Evolutionary conservation across 1,140 invertebrate species (phyloP).

Genomic region (Panagrolaimus sp.): DNA sequence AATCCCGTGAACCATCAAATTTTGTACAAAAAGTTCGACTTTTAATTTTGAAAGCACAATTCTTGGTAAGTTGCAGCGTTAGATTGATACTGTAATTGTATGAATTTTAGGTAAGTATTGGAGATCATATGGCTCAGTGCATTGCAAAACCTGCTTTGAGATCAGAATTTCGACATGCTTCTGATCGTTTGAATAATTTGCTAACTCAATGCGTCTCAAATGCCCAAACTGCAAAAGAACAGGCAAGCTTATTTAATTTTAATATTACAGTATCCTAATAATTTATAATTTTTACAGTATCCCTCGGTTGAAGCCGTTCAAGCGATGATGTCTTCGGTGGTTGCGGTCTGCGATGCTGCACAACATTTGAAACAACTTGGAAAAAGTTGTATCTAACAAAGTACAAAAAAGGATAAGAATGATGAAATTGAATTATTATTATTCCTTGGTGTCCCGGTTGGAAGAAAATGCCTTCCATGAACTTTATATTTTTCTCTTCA

Average conservation of each 20-base stretch:
- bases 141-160: conserved; percentile 1
- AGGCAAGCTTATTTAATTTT: background rate
- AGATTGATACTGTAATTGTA: no score
- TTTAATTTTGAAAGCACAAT: conserved; percentile 24
- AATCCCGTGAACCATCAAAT: conserved; percentile 25
- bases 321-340: conserved; percentile 32
- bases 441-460: no score
- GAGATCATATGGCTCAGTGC: conserved; percentile 16
- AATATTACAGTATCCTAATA: background rate
- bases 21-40: conserved; percentile 42
- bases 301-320: conserved; percentile 41
- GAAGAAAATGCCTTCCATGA: no score
- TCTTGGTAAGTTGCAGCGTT: no score
- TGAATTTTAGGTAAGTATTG: no score
- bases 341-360: conserved; percentile 31
- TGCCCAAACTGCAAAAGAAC: conserved; percentile 8
- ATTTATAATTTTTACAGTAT: conserved; percentile 16
- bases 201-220: conserved; percentile 25
- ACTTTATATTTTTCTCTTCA: no score
- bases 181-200: conserved; percentile 29
- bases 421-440: no score
- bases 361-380: conserved; percentile 33
- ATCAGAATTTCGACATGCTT: conserved; percentile 23
- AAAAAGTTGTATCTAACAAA: conserved; percentile 24
- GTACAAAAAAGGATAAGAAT: no score